Conservation (phyloP, 1,140 invertebrate genomes). For the Drosophila lowei region DNA sequence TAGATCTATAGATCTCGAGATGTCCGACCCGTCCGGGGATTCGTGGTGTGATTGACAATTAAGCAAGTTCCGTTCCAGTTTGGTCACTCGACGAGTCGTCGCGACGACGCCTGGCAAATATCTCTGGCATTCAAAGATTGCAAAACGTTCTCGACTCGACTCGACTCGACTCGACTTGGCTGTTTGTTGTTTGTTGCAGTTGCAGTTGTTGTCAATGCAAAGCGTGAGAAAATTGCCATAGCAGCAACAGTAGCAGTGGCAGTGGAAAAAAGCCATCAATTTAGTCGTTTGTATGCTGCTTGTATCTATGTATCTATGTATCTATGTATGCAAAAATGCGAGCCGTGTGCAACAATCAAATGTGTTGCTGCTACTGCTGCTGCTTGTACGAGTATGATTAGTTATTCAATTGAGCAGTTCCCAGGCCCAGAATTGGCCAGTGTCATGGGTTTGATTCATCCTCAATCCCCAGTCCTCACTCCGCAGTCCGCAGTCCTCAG, state of each 20-base stretch:
- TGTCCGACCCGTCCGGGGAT: background rate
- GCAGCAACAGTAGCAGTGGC: constrained; percentile 27
- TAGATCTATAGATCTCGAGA: too few relatives aligned
- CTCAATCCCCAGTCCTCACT: background rate
- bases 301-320: constrained; percentile 39
- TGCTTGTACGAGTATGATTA: constrained; percentile 40
- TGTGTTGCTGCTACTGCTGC: constrained; percentile 30
- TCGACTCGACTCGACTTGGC: constrained; percentile 23
- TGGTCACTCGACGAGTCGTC: constrained; percentile 27
- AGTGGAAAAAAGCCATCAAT: constrained; percentile 38
- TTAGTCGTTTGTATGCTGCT: constrained; percentile 32
- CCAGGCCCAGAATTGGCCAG: constrained; percentile 35
- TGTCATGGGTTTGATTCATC: constrained; percentile 47
- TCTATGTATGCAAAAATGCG: constrained; percentile 45
- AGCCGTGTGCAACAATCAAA: constrained; percentile 48
- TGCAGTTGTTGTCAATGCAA: constrained; percentile 53
- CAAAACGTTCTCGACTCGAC: constrained; percentile 37
- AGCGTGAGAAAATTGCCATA: constrained; percentile 55
- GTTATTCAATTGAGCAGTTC: constrained; percentile 51
- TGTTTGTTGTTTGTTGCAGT: constrained; percentile 24
- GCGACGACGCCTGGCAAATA: constrained; percentile 27
- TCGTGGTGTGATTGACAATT: constrained; percentile 54
- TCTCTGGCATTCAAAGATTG: constrained; percentile 44
- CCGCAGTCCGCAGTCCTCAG: background rate
- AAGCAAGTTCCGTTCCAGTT: constrained; percentile 74